Base-by-base conservation (phyloP, 1,140 invertebrate species). In the Drosophila arizonae region DNA sequence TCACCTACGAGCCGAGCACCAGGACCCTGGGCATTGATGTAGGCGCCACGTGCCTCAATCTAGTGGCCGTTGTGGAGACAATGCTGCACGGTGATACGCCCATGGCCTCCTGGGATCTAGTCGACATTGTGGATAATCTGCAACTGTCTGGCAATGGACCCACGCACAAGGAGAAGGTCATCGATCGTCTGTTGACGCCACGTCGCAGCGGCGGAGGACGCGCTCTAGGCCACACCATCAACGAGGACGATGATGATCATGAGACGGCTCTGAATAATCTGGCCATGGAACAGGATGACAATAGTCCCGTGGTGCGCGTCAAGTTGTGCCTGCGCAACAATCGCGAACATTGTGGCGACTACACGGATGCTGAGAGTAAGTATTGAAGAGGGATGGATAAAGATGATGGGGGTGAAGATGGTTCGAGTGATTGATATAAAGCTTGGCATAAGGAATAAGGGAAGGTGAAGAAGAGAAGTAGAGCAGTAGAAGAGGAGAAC, bases 321-420 rank as follows among this genome's bases (percentile, higher is more conserved):
- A 95, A 96, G 76, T 92, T 97, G 1, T 98, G 97, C 75, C 92
- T 97, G 39, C 93, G 95, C 76, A 94, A 94, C 6, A 96, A 96
- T 88, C 93, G 94, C 28, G 95, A 96, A 28, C 95, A 96, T 70
- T 98, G 97, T 90, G 96, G 96, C 33, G 95, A 97, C 33, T 96
- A 96, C 91, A 94, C 94, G 3, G 95, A 96, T 88, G 96, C 96
- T 28, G 95, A 96, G 80, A 95, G 96, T 97, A 92, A 96, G 95
- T 94, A 72, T 24, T 4, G 6, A n/a, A 4, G 3, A n/a, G 36
- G 36, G 36, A 11, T 4, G 36, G 36, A 39, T 39, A 10, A 11
- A 11, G 10, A 11, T 39, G 36, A 39, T 33, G 33, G 2, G 8
- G 2, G 33, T 33, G 9, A 6, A 33, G 36, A 39, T 36, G 21